These are phyloP conservation scores for Drosophila sp. DNA, from an alignment of 1,140 invertebrate species.

Conservation along the genomic window DNA sequence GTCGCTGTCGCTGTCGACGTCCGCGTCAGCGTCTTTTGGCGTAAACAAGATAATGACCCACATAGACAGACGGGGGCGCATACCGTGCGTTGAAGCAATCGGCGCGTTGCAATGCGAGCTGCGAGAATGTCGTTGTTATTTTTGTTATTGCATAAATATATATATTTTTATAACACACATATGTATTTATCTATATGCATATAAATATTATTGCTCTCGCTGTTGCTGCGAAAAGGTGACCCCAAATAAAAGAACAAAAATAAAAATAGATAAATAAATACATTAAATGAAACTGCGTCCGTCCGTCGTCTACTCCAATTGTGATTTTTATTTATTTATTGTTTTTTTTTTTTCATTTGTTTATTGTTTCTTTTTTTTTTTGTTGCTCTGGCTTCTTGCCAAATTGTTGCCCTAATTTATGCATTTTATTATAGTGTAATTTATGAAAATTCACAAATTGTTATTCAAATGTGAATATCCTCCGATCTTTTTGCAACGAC, in stretches of 20 bases:
- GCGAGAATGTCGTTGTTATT: constrained; percentile 30
- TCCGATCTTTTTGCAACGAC: constrained; percentile 4
- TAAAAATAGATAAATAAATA: neutral
- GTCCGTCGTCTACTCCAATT: constrained; percentile 38
- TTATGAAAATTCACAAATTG: constrained; percentile 28
- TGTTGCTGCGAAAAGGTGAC: constrained; percentile 13
- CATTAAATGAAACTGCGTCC: constrained; percentile 3
- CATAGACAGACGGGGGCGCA: constrained; percentile 55
- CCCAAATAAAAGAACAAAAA: neutral
- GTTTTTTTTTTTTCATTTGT: neutral
- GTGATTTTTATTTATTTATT: constrained; percentile 5
- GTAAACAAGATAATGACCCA: constrained; percentile 79
- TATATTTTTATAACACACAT: constrained; percentile 35
- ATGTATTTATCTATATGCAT: constrained; percentile 24
- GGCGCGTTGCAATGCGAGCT: constrained; percentile 50
- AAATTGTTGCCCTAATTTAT: constrained; percentile 45
- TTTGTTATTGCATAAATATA: constrained; percentile 37
- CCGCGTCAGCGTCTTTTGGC: constrained; percentile 43
- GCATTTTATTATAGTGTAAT: constrained; percentile 22
- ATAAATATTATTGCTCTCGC: constrained; percentile 5
- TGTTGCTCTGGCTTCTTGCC: constrained; percentile 32
- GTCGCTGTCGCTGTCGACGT: constrained; percentile 18
- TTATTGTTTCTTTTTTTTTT: neutral
- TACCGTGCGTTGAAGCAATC: constrained; percentile 52
- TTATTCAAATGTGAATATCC: constrained; percentile 26